These are phyloP conservation scores for Ariolimax columbianus DNA, from an alignment of 2,888 invertebrate species.

Conservation along the genomic window DNA sequence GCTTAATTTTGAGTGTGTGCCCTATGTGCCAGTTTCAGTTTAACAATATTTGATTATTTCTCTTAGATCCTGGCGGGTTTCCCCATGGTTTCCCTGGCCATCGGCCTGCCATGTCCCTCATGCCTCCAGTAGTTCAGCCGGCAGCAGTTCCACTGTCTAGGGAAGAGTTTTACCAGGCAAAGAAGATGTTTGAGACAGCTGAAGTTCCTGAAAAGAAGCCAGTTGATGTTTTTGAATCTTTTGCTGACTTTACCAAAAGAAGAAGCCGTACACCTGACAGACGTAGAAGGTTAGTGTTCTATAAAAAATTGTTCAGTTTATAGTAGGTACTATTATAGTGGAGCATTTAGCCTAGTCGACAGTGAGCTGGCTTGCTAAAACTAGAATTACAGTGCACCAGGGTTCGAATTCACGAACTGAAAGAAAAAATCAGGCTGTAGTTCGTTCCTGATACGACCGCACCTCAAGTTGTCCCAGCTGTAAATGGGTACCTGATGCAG, in stretches of 20 bases:
- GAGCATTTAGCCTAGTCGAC: too few species aligned
- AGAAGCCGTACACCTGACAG: slow-evolving; percentile 43
- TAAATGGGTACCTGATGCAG: too few species aligned
- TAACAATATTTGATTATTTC: background rate
- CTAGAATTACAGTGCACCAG: too few species aligned
- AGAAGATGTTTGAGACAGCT: slow-evolving; percentile 35
- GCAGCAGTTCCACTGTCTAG: slow-evolving; percentile 32
- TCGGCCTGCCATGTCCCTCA: background rate
- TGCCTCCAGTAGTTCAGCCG: background rate
- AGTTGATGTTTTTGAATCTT: slow-evolving; percentile 51
- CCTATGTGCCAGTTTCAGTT: too few species aligned
- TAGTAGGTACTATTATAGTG: too few species aligned
- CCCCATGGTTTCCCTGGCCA: background rate
- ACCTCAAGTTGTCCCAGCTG: too few species aligned
- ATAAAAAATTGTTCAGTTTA: background rate
- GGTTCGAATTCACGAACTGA: too few species aligned
- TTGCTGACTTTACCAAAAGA: slow-evolving; percentile 46
- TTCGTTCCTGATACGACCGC: too few species aligned
- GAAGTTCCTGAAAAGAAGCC: slow-evolving; percentile 41
- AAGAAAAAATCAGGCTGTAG: too few species aligned
- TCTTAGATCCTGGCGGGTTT: slow-evolving; percentile 2
- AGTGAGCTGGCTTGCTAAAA: too few species aligned
- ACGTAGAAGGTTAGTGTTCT: slow-evolving; percentile 31
- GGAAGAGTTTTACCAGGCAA: slow-evolving; percentile 46
- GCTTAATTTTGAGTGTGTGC: too few species aligned